phyloP scores from a whole-genome alignment of 2,888 invertebrate genomes.

The Hyalella azteca region DNA sequence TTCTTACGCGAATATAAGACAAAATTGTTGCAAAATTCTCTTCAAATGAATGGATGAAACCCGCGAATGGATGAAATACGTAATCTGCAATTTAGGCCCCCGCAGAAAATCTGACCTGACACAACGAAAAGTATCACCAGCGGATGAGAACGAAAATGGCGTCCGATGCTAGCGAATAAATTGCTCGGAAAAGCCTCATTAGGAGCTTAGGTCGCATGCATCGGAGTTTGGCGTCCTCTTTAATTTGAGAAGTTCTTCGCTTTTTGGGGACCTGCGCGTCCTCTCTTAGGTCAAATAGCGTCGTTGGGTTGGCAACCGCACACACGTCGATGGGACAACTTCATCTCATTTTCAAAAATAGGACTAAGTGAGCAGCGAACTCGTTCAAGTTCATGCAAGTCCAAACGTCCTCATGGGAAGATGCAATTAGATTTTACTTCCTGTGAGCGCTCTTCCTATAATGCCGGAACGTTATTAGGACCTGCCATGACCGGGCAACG shows the following conservation, averaged over 20 bases:
- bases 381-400: slow-evolving; percentile 16
- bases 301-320: neutral
- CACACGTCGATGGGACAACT: slow-evolving; percentile 1
- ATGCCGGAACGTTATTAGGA: slow-evolving; percentile 20
- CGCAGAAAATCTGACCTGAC: too few species aligned
- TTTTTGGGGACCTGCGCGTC: neutral
- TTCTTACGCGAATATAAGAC: too few species aligned
- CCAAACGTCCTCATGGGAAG: neutral
- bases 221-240: neutral
- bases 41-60: too few species aligned
- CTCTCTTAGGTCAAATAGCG: neutral
- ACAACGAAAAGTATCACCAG: too few species aligned
- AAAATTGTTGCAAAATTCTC: too few species aligned
- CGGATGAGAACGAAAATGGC: too few species aligned
- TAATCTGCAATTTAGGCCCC: too few species aligned
- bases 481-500: neutral
- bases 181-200: neutral
- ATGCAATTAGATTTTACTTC: slow-evolving; percentile 37
- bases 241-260: slow-evolving; percentile 29
- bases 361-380: slow-evolving; percentile 28
- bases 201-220: slow-evolving; percentile 3
- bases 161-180: neutral
- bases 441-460: neutral
- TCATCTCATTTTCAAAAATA: slow-evolving; percentile 29
- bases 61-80: too few species aligned